Conservation (phyloP, 37 sponge, comb jelly and placozoan genomes). For the Halisarca cf. caerulea region DNA sequence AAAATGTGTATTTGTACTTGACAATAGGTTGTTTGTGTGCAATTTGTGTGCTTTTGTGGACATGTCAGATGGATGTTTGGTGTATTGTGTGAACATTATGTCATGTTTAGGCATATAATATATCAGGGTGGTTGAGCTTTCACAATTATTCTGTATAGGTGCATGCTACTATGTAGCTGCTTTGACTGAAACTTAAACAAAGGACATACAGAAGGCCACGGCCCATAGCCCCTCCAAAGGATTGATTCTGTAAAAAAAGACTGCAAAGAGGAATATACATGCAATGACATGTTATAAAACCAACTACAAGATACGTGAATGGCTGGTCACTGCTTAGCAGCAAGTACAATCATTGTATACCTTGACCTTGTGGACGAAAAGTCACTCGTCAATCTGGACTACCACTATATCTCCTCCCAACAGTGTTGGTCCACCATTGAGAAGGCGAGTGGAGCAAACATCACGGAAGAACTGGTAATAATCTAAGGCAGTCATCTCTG, state of each 20-base stretch:
- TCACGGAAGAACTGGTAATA: constrained; percentile 16
- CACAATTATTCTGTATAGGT: too few species aligned
- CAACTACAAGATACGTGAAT: background rate
- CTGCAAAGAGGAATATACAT: background rate
- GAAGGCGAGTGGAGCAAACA: constrained; percentile 12
- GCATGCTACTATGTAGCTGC: too few species aligned
- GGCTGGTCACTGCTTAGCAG: too few species aligned
- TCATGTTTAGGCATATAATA: too few species aligned
- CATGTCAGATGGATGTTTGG: too few species aligned
- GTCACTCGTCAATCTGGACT: constrained; percentile 26
- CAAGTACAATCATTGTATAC: too few species aligned
- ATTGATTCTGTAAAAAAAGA: background rate
- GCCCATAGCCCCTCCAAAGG: background rate
- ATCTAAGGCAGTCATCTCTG: constrained; percentile 16
- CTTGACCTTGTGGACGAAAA: constrained; percentile 29
- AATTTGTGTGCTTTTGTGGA: too few species aligned
- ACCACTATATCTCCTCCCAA: constrained; percentile 6
- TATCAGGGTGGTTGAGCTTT: too few species aligned
- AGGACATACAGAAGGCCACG: background rate
- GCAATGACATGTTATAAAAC: background rate
- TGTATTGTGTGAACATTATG: too few species aligned
- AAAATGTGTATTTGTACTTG: too few species aligned
- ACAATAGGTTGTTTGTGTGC: too few species aligned
- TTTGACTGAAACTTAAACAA: background rate
- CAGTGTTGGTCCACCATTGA: constrained; percentile 18